These are phyloP conservation scores for Gymnodraco acuticeps DNA, from an alignment of 2,797 vertebrate genomes.

Conservation along the genomic window DNA sequence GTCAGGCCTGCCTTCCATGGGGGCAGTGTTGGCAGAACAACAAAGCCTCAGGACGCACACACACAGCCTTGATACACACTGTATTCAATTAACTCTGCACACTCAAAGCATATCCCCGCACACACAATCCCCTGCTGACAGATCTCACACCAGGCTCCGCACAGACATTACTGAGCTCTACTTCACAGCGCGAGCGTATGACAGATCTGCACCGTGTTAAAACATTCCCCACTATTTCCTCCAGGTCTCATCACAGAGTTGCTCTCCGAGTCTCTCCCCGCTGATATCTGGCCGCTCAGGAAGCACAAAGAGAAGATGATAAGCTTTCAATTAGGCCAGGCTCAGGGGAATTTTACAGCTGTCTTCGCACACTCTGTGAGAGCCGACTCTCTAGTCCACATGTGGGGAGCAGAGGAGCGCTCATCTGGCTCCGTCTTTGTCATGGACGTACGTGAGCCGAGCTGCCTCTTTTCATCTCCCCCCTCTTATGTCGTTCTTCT, in stretches of 20 bases:
- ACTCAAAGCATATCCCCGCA: constrained; percentile 70
- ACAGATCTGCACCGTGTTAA: constrained; percentile 64
- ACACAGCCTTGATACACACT: constrained; percentile 76
- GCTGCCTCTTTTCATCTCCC: constrained; percentile 41
- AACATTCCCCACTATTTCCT: constrained; percentile 54
- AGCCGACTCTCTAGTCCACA: constrained; percentile 69
- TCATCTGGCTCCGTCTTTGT: constrained; percentile 75
- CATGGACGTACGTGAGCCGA: constrained; percentile 54
- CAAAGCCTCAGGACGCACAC: constrained; percentile 78
- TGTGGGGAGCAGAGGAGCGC: constrained; percentile 76
- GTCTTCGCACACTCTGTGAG: constrained; percentile 79
- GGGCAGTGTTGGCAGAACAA: constrained; percentile 79
- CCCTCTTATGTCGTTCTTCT: constrained; percentile 51
- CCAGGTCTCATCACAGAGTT: constrained; percentile 67
- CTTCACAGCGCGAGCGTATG: constrained; percentile 56
- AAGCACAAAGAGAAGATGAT: constrained; percentile 82
- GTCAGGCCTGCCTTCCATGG: constrained; percentile 74
- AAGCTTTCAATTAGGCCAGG: constrained; percentile 84
- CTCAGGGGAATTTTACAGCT: constrained; percentile 84
- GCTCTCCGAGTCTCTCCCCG: constrained; percentile 30
- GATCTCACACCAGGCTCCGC: constrained; percentile 68
- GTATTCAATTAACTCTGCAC: constrained; percentile 81
- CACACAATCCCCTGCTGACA: constrained; percentile 70
- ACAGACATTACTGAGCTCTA: constrained; percentile 59
- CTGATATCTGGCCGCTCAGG: constrained; percentile 66